Percentiles rank a stretch among this genome's conserved stretches.
Conservation (phyloP, 2,888 invertebrate genomes). For the Himalopsyche japonica region DNA sequence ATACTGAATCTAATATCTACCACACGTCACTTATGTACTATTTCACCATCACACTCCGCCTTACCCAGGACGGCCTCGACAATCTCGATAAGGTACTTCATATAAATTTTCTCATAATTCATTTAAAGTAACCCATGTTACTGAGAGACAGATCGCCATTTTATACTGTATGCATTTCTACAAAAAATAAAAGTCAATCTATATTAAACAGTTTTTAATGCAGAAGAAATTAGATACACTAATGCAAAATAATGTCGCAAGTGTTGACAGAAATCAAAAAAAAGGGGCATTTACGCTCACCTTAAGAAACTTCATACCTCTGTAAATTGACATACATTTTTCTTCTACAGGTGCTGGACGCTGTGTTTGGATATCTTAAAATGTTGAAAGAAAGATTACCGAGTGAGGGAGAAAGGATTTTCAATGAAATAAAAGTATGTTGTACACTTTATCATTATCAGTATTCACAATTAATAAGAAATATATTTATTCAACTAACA, state of each 20-base stretch:
- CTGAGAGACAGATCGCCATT: too few relatives aligned
- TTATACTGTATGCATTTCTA: too few relatives aligned
- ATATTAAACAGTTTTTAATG: background rate
- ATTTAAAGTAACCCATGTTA: background rate
- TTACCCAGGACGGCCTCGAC: slow-evolving; percentile 77
- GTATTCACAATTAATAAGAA: background rate
- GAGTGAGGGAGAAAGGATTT: slow-evolving; percentile 63
- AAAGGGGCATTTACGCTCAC: too few relatives aligned
- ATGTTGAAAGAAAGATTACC: slow-evolving; percentile 71
- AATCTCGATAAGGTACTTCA: slow-evolving; percentile 64
- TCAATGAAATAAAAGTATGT: slow-evolving; percentile 65
- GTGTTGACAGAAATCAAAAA: too few relatives aligned
- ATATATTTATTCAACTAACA: too few relatives aligned
- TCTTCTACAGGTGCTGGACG: slow-evolving; percentile 68
- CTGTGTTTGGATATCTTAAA: slow-evolving; percentile 78
- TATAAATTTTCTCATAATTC: background rate
- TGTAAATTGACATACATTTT: background rate
- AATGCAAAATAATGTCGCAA: background rate
- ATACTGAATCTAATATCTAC: slow-evolving; percentile 75
- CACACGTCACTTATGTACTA: slow-evolving; percentile 78
- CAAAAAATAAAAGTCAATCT: too few relatives aligned
- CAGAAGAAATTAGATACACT: background rate
- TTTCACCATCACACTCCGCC: slow-evolving; percentile 71
- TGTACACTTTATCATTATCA: background rate
- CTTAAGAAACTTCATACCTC: background rate